phyloP scores from a whole-genome alignment of 2,797 vertebrate species.

The Centroberyx gerrardi region DNA sequence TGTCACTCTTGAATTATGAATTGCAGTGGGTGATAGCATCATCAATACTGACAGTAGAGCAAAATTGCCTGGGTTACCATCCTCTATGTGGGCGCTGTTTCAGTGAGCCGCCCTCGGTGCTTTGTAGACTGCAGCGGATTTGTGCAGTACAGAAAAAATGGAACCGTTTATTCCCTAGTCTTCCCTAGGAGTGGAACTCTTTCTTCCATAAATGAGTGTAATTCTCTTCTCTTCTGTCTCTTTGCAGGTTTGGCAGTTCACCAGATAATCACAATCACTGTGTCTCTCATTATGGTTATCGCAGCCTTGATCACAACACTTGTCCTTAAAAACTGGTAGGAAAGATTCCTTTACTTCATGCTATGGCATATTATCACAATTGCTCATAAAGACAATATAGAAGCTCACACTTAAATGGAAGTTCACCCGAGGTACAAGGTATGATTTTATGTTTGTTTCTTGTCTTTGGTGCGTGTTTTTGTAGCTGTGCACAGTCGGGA shows the following conservation, averaged over 20 bases:
- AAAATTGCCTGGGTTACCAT: conserved; percentile 26
- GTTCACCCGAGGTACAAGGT: conserved; percentile 76
- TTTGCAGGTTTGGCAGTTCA: conserved; percentile 96
- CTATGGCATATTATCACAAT: neutral
- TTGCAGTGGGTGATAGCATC: conserved; percentile 35
- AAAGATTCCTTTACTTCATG: conserved; percentile 84
- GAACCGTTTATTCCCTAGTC: conserved; percentile 9
- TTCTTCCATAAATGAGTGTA: conserved; percentile 33
- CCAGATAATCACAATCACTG: conserved; percentile 99
- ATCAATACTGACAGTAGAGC: conserved; percentile 48
- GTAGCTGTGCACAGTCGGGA: conserved; percentile 96
- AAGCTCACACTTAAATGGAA: neutral
- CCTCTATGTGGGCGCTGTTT: conserved; percentile 4
- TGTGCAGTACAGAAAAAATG: neutral
- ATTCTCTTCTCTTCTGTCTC: conserved; percentile 48
- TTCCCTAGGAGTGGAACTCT: conserved; percentile 5
- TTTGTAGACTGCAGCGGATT: conserved; percentile 8
- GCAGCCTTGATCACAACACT: conserved; percentile 99
- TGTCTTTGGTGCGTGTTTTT: conserved; percentile 91
- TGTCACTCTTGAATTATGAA: conserved; percentile 44
- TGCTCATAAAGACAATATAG: too few relatives aligned
- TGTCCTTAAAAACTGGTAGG: conserved; percentile 99
- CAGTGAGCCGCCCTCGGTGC: conserved; percentile 13
- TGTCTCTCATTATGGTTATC: conserved; percentile 99
- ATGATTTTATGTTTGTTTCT: conserved; percentile 89